Evolutionary conservation across 2,113 vertebrate genomes (phyloP).

Genomic region (Thermophis baileyi): DNA sequence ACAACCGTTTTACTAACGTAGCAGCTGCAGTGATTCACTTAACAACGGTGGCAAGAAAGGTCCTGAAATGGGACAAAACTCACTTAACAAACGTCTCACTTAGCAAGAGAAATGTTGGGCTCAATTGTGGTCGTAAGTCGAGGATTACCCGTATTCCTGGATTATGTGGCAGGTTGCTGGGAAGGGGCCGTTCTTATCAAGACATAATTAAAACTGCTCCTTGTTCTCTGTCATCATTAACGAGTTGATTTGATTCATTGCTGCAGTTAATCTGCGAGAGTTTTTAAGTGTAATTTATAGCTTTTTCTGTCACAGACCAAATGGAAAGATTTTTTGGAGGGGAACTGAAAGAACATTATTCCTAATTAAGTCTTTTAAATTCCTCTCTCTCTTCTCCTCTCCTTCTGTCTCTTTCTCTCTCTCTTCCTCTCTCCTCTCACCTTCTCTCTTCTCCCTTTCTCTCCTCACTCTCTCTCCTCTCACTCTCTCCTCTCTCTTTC

Average conservation of each 20-base stretch:
- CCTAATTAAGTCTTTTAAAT: neutral
- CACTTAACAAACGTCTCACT: neutral
- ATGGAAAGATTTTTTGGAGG: neutral
- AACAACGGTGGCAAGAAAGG: neutral
- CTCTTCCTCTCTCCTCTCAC: too few species aligned
- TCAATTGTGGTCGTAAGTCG: neutral
- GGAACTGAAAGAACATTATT: neutral
- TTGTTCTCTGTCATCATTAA: neutral
- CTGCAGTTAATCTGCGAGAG: neutral
- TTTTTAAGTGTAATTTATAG: neutral
- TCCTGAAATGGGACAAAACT: neutral
- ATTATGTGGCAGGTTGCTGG: neutral
- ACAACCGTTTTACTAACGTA: too few species aligned
- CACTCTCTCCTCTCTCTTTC: too few species aligned
- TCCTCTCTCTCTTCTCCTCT: too few species aligned
- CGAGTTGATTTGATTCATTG: neutral
- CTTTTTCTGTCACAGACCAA: neutral
- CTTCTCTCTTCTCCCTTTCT: too few species aligned
- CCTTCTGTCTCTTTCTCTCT: too few species aligned
- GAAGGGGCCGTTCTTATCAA: neutral
- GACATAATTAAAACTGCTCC: neutral
- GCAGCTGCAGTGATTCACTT: neutral
- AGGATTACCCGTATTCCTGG: neutral
- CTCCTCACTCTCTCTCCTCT: too few species aligned
- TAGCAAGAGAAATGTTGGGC: neutral